A percentile compares a stretch with the other conserved stretches of the same genome.
Evolutionary conservation across 2,797 vertebrate genomes (phyloP).

Genomic region (Scleropages formosus): DNA sequence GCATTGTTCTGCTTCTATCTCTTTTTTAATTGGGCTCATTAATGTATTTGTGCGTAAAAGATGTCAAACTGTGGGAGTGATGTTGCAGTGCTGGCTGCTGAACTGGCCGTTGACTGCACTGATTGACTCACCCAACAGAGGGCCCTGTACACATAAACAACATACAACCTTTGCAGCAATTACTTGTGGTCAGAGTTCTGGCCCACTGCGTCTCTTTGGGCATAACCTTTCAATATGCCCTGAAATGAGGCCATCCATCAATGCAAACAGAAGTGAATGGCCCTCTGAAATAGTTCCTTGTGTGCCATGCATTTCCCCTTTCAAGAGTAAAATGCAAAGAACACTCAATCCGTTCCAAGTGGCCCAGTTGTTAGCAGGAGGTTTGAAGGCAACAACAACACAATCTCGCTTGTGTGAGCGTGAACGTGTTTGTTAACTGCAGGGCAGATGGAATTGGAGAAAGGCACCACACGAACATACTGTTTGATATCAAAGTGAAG

Average conservation of each 20-base stretch:
- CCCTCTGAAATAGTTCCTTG: constrained; percentile 12
- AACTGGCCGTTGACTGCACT: background rate
- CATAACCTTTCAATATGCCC: constrained; percentile 20
- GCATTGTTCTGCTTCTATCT: no score
- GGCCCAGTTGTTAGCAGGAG: background rate
- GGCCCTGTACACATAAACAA: constrained; percentile 24
- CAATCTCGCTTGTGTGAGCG: background rate
- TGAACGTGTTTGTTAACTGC: background rate
- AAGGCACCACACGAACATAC: background rate
- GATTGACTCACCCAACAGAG: constrained; percentile 26
- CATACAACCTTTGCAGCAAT: constrained; percentile 10
- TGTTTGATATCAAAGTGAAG: background rate
- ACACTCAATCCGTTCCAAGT: background rate
- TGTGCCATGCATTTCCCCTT: background rate
- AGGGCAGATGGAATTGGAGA: background rate
- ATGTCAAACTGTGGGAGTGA: background rate
- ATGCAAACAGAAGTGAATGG: background rate
- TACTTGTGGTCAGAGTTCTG: constrained; percentile 13
- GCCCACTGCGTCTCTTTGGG: background rate
- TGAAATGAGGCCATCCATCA: constrained; percentile 23
- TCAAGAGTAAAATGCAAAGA: background rate
- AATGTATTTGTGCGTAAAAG: background rate
- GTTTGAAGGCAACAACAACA: background rate
- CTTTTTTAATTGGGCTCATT: no score
- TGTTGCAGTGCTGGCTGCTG: background rate